phyloP scores from a whole-genome alignment of 2,888 invertebrate species.

The Sepiola atlantica region DNA sequence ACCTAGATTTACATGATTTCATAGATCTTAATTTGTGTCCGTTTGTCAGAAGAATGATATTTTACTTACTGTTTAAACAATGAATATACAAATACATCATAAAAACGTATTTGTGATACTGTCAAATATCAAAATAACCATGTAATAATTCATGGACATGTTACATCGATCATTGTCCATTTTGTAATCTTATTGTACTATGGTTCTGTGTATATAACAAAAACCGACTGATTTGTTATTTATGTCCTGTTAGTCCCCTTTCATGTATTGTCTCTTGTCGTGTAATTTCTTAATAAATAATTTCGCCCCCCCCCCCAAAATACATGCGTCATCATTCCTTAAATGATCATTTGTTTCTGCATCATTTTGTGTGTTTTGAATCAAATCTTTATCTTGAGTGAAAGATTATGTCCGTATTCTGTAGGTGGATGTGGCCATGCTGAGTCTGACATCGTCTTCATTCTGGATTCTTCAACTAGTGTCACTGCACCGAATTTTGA shows the following conservation, averaged over 20 bases:
- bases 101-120: no score
- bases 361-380: not conserved
- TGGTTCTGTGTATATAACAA: not conserved
- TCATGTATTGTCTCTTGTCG: not conserved
- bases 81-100: no score
- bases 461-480: constrained; percentile 69
- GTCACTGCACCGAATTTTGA: constrained; percentile 63
- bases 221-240: not conserved
- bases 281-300: not conserved
- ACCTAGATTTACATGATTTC: no score
- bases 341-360: no score
- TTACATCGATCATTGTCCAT: no score
- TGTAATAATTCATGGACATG: no score
- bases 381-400: constrained; percentile 8
- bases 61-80: no score
- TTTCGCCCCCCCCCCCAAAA: no score
- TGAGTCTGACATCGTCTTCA: constrained; percentile 63
- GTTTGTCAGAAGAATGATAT: no score
- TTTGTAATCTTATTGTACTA: no score
- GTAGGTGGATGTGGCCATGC: constrained; percentile 49
- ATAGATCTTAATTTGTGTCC: no score
- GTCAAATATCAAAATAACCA: no score
- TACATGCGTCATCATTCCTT: not conserved
- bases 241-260: not conserved
- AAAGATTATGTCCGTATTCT: constrained; percentile 33